Base-by-base conservation (phyloP, 1,140 invertebrate genomes). In the Proales similis region DNA sequence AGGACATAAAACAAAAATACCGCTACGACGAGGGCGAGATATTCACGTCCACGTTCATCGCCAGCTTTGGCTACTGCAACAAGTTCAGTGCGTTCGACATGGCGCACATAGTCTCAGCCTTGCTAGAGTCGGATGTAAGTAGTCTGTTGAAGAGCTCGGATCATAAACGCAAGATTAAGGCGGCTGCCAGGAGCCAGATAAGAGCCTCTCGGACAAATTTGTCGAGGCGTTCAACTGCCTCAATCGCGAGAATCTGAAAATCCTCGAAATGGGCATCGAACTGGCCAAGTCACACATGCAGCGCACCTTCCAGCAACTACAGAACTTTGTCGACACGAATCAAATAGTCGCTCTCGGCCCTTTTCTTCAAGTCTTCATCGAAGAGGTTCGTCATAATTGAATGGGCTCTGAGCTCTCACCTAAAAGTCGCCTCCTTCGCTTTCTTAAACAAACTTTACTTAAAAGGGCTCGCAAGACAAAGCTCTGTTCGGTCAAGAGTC, bases 351-450 rank as follows among this genome's bases (percentile, higher is more conserved):
- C 83, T n/a, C 84, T 87, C 2, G 90, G 90, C 20, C 85, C 87
- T 0, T 94, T 92, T 73, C 80, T 91, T 3, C 91, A 92, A 73
- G 83, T 87, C 5, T 83, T 87, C 46, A 77, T 94, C 6, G 82
- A 83, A 64, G 86, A 88, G 71, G 83, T 84, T 63, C 66, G 64
- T 29, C 63, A 38, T 30, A 24, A 61, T 62, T 29, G 17, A 24
- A 45, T 29, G 62, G 14, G 29, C 29, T 29, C 2, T 48, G 22
- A 19, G 45, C 4, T 53, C 45, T n/a, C 33, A 24, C n/a, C 26
- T 53, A 19, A 42, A 19, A 42, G 4, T 48, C 39, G 2, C 6
- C 7, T 19, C 46, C 26, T 46, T 9, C 14, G 9, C 26, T 17
- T 17, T 46, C 11, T 46, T 46, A 17, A 22, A 14, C 14, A 6